Conservation (phyloP, 2,888 invertebrate genomes). For the Allygus modestus region DNA sequence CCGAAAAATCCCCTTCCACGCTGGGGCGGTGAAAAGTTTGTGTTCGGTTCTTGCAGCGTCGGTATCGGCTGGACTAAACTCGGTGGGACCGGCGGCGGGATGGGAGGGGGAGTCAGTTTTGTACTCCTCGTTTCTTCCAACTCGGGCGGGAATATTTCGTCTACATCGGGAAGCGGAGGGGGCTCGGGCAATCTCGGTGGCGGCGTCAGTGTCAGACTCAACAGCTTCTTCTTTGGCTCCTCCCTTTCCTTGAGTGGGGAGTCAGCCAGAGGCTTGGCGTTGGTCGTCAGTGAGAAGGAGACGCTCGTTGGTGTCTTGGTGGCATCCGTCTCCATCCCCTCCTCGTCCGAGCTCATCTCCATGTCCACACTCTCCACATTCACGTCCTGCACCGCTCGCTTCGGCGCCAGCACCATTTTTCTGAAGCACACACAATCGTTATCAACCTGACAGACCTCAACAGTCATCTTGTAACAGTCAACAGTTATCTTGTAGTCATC, state of each 20-base stretch:
- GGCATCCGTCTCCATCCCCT: conserved; percentile 72
- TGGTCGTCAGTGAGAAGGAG: conserved; percentile 35
- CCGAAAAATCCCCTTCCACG: conserved; percentile 25
- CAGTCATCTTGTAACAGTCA: no score
- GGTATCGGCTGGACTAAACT: conserved; percentile 7
- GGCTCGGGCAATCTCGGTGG: conserved; percentile 42
- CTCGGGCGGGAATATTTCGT: conserved; percentile 42
- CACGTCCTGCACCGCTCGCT: conserved; percentile 74
- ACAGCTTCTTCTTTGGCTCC: conserved; percentile 57
- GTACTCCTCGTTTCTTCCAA: background rate
- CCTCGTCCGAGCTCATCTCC: conserved; percentile 93
- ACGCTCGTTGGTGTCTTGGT: conserved; percentile 24
- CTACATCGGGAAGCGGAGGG: conserved; percentile 50
- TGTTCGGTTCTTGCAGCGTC: background rate
- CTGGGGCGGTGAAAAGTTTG: background rate
- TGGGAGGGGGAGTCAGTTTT: conserved; percentile 18
- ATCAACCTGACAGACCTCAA: background rate
- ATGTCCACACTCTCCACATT: conserved; percentile 90
- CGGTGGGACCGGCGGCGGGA: conserved; percentile 46
- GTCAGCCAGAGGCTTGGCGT: conserved; percentile 49
- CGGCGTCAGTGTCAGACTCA: conserved; percentile 20
- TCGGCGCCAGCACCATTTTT: conserved; percentile 53
- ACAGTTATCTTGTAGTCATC: no score
- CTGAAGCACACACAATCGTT: conserved; percentile 18
- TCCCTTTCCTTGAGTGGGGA: conserved; percentile 64